Evolutionary conservation across 2,888 invertebrate genomes (phyloP), one percentile per base, ranked within the genome.

Genomic region (Hedychridium roseum): DNA sequence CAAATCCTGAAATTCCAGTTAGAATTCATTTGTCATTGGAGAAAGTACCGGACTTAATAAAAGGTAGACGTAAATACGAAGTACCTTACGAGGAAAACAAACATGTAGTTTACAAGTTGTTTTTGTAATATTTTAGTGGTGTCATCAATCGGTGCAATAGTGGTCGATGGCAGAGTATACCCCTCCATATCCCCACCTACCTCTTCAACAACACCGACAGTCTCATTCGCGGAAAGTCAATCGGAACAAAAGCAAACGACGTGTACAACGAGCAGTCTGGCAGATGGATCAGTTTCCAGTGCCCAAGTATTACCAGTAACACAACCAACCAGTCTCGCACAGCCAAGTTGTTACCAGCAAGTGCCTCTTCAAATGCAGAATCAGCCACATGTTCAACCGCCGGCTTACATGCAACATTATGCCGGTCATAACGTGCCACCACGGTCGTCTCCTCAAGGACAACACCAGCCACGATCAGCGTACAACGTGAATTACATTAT

Each of bases 1-100:
- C 92, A 58, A 92, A 92, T 83, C 92, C 92, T 12, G 92, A 92
- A 81, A 91, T 92, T 64, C 92, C 92, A 23, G 91, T 92, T 58
- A 84, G 92, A 70, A 91, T 92, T 77, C 86, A 88, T 76, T 83
- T 92, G 49, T 87, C 88, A 23, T 81, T 91, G 56, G 91, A 91
- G 77, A 91, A 91, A 82, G 87, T 92, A 67, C 87, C 89, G 38
- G 92, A 92, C 73, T 82, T 92, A 44, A 84, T 90, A 65, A 88
- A 90, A 82, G 89, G 89, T 89, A 66, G 58, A n/a, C n/a, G n/a
- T n/a, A n/a, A n/a, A n/a, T n/a, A n/a, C n/a, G n/a, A n/a, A n/a
- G n/a, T n/a, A n/a, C n/a, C n/a, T n/a, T n/a, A n/a, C n/a, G n/a
- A n/a, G n/a, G n/a, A n/a, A n/a, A 26, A 35, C 21, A 30, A 50